Evolutionary conservation across 2,797 vertebrate species (phyloP).

Genomic region (Enteromius afrohamiltoni): DNA sequence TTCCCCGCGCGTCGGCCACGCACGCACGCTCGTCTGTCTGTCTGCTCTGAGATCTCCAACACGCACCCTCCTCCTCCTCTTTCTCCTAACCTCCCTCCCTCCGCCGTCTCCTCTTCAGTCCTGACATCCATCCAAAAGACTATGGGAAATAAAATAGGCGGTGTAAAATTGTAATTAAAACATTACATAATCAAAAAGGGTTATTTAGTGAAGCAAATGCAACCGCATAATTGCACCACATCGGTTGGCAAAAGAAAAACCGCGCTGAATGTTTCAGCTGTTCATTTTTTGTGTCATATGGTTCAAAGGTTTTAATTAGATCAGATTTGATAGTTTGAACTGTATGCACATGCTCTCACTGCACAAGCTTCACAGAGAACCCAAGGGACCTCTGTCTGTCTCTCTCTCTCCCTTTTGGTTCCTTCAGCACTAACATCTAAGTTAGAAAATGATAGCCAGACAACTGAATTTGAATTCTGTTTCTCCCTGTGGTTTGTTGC

Average conservation of each 20-base stretch:
- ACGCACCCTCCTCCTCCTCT: not conserved
- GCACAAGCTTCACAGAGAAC: slow-evolving; percentile 32
- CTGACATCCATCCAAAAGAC: slow-evolving; percentile 25
- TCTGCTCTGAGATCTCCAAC: slow-evolving; percentile 32
- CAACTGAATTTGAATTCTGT: slow-evolving; percentile 12
- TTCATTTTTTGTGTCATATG: slow-evolving; percentile 28
- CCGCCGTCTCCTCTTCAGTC: slow-evolving; percentile 9
- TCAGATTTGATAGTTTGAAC: slow-evolving; percentile 36
- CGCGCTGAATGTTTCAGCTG: slow-evolving; percentile 33
- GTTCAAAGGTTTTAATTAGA: slow-evolving; percentile 50
- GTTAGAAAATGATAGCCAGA: slow-evolving; percentile 32
- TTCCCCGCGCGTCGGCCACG: slow-evolving; percentile 52
- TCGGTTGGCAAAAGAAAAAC: slow-evolving; percentile 43
- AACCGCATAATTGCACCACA: slow-evolving; percentile 46
- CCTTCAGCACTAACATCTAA: slow-evolving; percentile 20
- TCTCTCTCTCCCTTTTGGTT: not conserved
- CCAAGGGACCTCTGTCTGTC: slow-evolving; percentile 21
- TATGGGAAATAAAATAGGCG: slow-evolving; percentile 24
- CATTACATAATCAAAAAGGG: slow-evolving; percentile 44
- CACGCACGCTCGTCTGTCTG: slow-evolving; percentile 50
- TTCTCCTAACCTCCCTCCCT: not conserved
- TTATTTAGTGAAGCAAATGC: slow-evolving; percentile 37
- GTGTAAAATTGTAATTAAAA: slow-evolving; percentile 39
- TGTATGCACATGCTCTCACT: slow-evolving; percentile 24
- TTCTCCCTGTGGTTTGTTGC: slow-evolving; percentile 32